Evolutionary conservation across 2,113 vertebrate species (phyloP), one percentile per base, ranked within the genome.

Genomic region (Dinomys branickii): DNA sequence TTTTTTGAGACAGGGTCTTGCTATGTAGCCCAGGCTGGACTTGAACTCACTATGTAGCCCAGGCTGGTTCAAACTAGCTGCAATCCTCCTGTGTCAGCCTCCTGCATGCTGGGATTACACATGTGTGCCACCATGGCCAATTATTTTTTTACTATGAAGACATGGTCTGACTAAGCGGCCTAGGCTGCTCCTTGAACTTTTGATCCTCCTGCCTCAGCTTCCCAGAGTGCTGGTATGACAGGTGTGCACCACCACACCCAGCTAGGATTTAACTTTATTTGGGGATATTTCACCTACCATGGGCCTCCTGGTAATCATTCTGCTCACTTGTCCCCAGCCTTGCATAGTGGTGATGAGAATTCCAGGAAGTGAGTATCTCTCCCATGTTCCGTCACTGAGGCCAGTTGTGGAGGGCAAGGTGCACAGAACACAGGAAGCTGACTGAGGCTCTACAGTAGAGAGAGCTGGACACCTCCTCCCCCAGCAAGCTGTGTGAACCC

Each of bases 41-140:
- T 67, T 67, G 65, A 67, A 35, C 65, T 35, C 65, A 67, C 65
- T n/a, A n/a, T n/a, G 65, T n/a, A 69, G 17, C 35, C 65, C 35
- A 65, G 65, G 35, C 65, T 69, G 35, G 65, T 16, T n/a, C 35
- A 19, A 35, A 69, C 65, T 69, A 69, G 35, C 16, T 0, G 65
- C 16, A 17, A n/a, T 38, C 67, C 17, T 69, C 17, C 67, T n/a
- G 65, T 35, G 35, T 69, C 67, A 69, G 67, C 67, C 67, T 69
- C 67, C 35, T 19, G 67, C 19, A 16, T n/a, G 17, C 17, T 67
- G 13, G 65, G 33, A n/a, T 67, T 17, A 35, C 33, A n/a, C 12
- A 33, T 2, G 0, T n/a, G 65, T 4, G 2, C 67, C 35, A 38
- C 67, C 65, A n/a, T 1, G 19, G 35, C 35, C 7, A 3, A 2